phyloP scores from a whole-genome alignment of 2,888 invertebrate genomes.

The Pteria penguin region DNA sequence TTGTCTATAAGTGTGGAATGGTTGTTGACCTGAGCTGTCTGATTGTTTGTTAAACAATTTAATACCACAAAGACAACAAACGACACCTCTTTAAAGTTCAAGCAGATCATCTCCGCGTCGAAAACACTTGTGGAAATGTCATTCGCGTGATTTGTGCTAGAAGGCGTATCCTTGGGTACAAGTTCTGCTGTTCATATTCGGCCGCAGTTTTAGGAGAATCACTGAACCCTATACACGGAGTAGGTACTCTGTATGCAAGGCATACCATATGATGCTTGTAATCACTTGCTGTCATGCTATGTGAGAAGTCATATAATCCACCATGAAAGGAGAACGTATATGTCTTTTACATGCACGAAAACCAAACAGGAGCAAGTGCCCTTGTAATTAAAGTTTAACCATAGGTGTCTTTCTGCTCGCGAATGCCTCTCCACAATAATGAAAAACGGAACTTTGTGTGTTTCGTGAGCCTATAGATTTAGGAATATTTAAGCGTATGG shows the following conservation, averaged over 20 bases:
- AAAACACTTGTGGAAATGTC: background rate
- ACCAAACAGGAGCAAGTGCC: background rate
- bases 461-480: no score
- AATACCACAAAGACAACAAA: background rate
- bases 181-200: constrained; percentile 14
- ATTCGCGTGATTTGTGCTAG: background rate
- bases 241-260: background rate
- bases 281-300: constrained; percentile 14
- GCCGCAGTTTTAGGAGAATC: constrained; percentile 3
- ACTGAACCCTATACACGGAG: background rate
- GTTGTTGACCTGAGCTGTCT: background rate
- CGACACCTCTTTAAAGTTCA: background rate
- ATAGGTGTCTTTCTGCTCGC: no score
- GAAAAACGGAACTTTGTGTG: no score
- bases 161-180: constrained; percentile 9
- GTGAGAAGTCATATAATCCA: background rate
- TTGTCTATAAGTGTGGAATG: background rate
- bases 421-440: no score
- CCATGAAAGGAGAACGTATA: background rate
- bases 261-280: background rate
- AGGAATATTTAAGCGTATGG: no score
- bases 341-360: background rate
- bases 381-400: no score
- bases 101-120: background rate
- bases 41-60: background rate